Base-by-base conservation (phyloP, 2,888 invertebrate species). In the Pecten maximus region DNA sequence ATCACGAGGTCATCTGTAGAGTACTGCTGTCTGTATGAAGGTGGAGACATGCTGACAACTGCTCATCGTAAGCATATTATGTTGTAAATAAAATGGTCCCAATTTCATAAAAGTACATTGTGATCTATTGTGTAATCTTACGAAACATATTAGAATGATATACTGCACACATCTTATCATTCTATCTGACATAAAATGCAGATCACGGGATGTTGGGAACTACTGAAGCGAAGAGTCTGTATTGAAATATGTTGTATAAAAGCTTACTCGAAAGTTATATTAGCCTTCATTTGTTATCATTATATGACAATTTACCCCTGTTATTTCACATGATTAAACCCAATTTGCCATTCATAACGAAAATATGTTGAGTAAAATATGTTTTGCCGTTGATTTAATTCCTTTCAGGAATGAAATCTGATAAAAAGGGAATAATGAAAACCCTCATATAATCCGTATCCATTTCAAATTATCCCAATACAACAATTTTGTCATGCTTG, bases 21-120 rank as follows among this genome's bases (percentile, higher is more conserved):
- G 74, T 28, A 74, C 74, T 28, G 0, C 35, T 74, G 35, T 28
- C 28, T 28, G 35, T 74, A 0, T 28, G 6, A 35, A 35, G 28
- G 28, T 12, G 35, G 35, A 35, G 1, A 35, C 74, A 15, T 15
- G 74, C 10, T 12, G 54, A 3, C 74, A 28, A 10, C 10, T 12
- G 10, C 0, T 74, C 28, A 74, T 74, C 28, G 12, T 28, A 19
- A 35, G 35, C 35, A 74, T 15, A 74, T 35, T 74, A 74, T 15
- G 16, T 16, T 74, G 60, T 74, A 74, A 74, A 74, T 74, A 74
- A 74, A 74, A 74, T 16, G 35, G 10, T 74, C 28, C 35, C 74
- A 74, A 74, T 74, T 74, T 74, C 15, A 74, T 74, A 74, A 74
- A 74, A 74, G 74, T 28, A 74, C 74, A 74, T 74, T 8, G 10